These are phyloP conservation scores for Phylloscopus whistleri DNA, from an alignment of 2,113 vertebrate species.

Conservation along the genomic window DNA sequence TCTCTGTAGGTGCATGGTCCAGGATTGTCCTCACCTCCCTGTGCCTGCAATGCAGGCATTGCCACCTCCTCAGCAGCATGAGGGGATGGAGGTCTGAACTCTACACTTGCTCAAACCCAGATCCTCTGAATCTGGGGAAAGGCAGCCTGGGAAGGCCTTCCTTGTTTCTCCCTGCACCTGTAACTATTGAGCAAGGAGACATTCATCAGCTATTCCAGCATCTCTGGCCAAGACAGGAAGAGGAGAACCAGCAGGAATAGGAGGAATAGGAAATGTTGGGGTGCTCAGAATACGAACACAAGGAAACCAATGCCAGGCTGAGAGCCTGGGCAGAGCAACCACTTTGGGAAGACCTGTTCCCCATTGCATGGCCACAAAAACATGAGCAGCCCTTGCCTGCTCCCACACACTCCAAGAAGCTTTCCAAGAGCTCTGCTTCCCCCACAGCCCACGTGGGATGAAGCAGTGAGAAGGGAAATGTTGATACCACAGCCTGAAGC, in stretches of 20 bases:
- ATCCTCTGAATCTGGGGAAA: neutral
- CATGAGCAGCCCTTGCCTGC: neutral
- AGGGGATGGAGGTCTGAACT: neutral
- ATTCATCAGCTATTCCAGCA: neutral
- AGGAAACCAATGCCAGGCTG: neutral
- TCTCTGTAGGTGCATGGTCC: neutral
- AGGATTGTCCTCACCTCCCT: neutral
- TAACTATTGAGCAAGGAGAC: neutral
- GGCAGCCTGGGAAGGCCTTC: neutral
- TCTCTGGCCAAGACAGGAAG: neutral
- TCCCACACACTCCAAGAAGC: neutral
- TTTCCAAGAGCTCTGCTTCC: slow-evolving; percentile 38
- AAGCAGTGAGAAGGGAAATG: neutral
- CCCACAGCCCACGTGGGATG: neutral
- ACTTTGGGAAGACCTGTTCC: neutral
- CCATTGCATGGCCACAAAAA: neutral
- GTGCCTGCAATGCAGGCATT: neutral
- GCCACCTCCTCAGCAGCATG: neutral
- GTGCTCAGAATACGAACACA: neutral
- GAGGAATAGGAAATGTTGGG: neutral
- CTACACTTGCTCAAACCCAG: neutral
- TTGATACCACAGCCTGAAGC: neutral
- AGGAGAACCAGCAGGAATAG: neutral
- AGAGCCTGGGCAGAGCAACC: neutral
- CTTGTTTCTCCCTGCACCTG: neutral